Percentiles rank a stretch among this genome's conserved stretches.
phyloP scores from a whole-genome alignment of 2,797 vertebrate genomes.

The Enteromius treurensis region DNA sequence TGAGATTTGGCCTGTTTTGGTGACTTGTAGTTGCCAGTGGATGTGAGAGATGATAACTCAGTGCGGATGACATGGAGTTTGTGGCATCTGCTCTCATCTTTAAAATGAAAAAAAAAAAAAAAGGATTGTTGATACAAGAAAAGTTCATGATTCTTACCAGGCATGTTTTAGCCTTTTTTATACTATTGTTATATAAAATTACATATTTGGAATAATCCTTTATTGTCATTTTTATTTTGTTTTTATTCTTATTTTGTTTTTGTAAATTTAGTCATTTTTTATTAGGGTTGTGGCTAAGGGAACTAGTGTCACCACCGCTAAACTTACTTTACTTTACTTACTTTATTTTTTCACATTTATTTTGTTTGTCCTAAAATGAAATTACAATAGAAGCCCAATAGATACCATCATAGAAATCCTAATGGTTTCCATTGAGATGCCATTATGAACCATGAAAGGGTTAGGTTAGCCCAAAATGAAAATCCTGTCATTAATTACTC shows the following conservation, averaged over 20 bases:
- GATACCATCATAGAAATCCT: no score
- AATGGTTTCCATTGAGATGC: no score
- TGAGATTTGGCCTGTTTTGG: slow-evolving; percentile 25
- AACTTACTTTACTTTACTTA: no score
- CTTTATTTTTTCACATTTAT: no score
- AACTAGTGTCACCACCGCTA: no score
- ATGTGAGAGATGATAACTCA: slow-evolving; percentile 32
- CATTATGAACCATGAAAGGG: no score
- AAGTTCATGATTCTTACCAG: not conserved
- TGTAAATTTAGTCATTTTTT: not conserved
- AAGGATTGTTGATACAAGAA: not conserved
- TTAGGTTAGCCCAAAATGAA: no score
- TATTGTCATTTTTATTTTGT: no score
- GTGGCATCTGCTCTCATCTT: slow-evolving; percentile 30
- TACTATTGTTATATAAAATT: not conserved
- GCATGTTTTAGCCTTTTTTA: not conserved
- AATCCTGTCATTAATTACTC: no score
- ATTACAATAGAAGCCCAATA: no score
- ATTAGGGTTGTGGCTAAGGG: not conserved
- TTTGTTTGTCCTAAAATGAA: no score
- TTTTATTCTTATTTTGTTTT: no score
- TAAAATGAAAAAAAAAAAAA: not conserved
- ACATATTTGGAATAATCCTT: not conserved
- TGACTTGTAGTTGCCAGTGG: slow-evolving; percentile 24
- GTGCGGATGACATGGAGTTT: not conserved